Percentiles rank a stretch among this genome's conserved stretches.
Conservation (phyloP, 2,797 vertebrate genomes). For the Periparus ater region DNA sequence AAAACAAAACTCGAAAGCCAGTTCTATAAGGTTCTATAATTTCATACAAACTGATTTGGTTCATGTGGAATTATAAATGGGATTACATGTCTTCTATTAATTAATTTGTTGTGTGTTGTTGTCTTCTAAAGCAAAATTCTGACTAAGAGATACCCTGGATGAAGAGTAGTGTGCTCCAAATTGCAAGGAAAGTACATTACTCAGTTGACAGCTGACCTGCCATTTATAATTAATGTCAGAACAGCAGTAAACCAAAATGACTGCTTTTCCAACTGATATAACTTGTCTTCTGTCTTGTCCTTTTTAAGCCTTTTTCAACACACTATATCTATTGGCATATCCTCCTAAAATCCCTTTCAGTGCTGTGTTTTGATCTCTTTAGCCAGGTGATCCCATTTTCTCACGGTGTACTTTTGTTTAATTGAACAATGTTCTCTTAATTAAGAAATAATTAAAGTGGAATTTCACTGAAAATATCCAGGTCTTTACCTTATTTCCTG, state of each 20-base stretch:
- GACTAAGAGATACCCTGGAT: not conserved
- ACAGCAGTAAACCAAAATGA: conserved; percentile 63
- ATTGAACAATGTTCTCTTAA: conserved; percentile 65
- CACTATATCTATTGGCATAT: not conserved
- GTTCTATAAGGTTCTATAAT: not conserved
- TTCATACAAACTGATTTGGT: not conserved
- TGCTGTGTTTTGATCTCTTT: conserved; percentile 22
- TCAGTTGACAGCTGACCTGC: conserved; percentile 55
- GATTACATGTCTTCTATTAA: not conserved
- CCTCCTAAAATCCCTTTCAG: conserved; percentile 30
- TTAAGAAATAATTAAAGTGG: conserved; percentile 71
- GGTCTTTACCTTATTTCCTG: conserved; percentile 49
- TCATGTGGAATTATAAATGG: not conserved
- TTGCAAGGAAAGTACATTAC: not conserved
- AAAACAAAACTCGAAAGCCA: not conserved
- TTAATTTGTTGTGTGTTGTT: not conserved
- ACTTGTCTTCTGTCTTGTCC: conserved; percentile 42
- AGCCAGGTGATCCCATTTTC: conserved; percentile 55
- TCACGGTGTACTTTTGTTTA: conserved; percentile 51
- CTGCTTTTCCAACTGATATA: conserved; percentile 51
- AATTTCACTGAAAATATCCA: conserved; percentile 57
- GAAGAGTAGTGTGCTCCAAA: conserved; percentile 23
- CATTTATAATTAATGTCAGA: conserved; percentile 71
- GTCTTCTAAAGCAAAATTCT: conserved; percentile 20
- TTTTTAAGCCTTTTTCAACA: conserved; percentile 33